A percentile compares a stretch with the other conserved stretches of the same genome.
Evolutionary conservation across 2,113 vertebrate species (phyloP).

Genomic region (Sarotherodon lohbergeri): DNA sequence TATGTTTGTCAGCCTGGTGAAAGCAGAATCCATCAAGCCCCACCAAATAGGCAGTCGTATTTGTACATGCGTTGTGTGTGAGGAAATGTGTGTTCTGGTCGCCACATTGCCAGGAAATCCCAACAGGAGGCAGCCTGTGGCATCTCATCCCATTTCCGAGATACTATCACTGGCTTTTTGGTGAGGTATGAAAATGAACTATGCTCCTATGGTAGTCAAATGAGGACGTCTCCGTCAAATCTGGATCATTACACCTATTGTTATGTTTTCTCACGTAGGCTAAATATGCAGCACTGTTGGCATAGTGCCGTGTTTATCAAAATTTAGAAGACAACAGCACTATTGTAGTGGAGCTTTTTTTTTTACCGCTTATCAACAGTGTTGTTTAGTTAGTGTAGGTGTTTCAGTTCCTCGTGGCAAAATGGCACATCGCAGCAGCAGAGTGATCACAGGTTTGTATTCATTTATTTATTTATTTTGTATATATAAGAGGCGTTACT

Average conservation of each 20-base stretch:
- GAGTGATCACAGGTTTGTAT: neutral
- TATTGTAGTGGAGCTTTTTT: neutral
- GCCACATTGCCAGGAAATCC: constrained; percentile 44
- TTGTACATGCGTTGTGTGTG: neutral
- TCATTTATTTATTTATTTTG: neutral
- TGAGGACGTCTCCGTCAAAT: neutral
- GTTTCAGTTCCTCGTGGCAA: constrained; percentile 42
- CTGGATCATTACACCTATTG: neutral
- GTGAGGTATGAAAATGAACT: constrained; percentile 46
- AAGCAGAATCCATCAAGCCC: constrained; percentile 3
- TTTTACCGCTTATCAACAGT: neutral
- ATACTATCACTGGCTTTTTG: constrained; percentile 45
- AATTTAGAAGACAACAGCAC: neutral
- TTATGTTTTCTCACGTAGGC: neutral
- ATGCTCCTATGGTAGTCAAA: constrained; percentile 1
- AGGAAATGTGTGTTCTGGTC: constrained; percentile 29
- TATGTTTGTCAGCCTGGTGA: neutral
- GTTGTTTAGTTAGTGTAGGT: constrained; percentile 35
- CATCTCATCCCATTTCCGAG: constrained; percentile 31
- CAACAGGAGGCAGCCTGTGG: constrained; percentile 31
- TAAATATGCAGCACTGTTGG: neutral
- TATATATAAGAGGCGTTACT: neutral
- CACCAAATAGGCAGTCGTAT: neutral
- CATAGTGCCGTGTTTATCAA: neutral
- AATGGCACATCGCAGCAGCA: constrained; percentile 19